Conservation (phyloP, 2,888 invertebrate genomes). For the Erpobdella octoculata region DNA sequence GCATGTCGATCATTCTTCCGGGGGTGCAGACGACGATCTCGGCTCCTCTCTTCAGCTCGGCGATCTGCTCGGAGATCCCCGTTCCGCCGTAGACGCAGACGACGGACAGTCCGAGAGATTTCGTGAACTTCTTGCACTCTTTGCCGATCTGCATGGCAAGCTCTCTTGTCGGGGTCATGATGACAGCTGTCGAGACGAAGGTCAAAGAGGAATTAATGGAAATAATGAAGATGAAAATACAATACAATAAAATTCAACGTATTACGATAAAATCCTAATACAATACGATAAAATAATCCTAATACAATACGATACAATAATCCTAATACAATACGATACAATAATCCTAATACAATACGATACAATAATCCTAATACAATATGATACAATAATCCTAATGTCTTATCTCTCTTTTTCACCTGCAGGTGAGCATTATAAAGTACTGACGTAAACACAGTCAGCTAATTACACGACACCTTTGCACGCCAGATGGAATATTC, state of each 20-base stretch:
- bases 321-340: too few species aligned
- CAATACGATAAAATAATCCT: too few species aligned
- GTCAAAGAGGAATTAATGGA: not conserved
- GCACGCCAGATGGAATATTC: too few species aligned
- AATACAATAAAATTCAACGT: not conserved
- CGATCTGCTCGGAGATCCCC: constrained; percentile 89
- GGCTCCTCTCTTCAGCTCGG: constrained; percentile 87
- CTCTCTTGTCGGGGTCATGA: constrained; percentile 96
- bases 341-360: too few species aligned
- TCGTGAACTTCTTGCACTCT: constrained; percentile 89
- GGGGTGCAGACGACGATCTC: constrained; percentile 98
- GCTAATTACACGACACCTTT: too few species aligned
- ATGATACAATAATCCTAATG: too few species aligned
- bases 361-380: too few species aligned
- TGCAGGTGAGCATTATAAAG: too few species aligned
- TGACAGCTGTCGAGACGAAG: constrained; percentile 62
- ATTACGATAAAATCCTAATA: not conserved
- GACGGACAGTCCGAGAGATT: constrained; percentile 69
- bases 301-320: too few species aligned
- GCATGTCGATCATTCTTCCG: constrained; percentile 98
- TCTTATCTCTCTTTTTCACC: too few species aligned
- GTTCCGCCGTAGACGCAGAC: constrained; percentile 98
- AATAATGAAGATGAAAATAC: too few species aligned
- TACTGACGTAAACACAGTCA: too few species aligned
- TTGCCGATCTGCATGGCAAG: constrained; percentile 96